Percentiles rank a stretch among this genome's conserved stretches.
These are phyloP conservation scores for Echinops telfairi DNA, from an alignment of 2,113 vertebrate genomes.

Conservation along the genomic window DNA sequence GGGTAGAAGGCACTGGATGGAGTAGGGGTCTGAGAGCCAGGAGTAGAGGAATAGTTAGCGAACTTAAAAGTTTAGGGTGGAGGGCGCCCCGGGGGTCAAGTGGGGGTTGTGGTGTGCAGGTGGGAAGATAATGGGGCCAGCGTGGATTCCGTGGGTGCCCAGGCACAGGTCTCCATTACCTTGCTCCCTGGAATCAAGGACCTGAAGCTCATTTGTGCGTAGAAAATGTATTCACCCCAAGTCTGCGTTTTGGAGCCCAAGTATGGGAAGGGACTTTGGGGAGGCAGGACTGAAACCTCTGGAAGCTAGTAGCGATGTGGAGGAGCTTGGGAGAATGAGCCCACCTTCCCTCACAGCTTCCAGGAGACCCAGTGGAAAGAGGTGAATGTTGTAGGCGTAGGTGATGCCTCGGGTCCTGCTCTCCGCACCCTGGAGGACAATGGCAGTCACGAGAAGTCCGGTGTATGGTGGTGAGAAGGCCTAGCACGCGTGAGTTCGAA, in stretches of 20 bases:
- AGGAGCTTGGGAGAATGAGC: not conserved
- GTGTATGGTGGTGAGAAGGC: not conserved
- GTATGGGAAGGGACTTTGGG: not conserved
- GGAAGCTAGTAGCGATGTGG: not conserved
- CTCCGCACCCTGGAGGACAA: not conserved
- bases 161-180: not conserved
- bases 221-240: not conserved
- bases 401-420: constrained; percentile 13
- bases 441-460: not conserved
- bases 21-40: not conserved
- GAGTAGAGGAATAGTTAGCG: not conserved
- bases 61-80: constrained; percentile 37
- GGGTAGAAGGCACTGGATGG: not conserved
- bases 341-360: not conserved
- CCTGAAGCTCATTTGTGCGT: not conserved
- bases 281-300: not conserved
- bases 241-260: not conserved
- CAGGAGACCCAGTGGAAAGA: constrained; percentile 26
- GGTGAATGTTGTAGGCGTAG: not conserved
- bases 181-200: not conserved
- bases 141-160: not conserved
- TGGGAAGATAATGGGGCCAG: not conserved
- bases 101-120: not conserved
- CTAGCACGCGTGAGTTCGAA: not conserved
- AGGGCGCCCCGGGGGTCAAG: not conserved